Evolutionary conservation across 2,113 vertebrate genomes (phyloP), one percentile per base, ranked within the genome.

Genomic region (Calyptommatus sinebrachiatus): DNA sequence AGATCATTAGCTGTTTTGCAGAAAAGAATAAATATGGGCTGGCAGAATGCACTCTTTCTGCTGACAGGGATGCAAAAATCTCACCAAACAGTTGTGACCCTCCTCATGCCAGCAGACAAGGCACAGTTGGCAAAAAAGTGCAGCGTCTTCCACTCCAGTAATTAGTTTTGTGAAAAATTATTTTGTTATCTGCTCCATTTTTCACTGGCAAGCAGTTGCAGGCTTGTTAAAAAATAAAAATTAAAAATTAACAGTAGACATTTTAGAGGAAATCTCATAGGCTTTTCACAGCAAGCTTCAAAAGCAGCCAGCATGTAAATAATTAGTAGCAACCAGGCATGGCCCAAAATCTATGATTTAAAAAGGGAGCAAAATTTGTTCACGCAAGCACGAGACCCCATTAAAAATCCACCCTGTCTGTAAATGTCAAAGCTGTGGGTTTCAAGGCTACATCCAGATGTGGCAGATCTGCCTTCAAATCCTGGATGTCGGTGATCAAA

Each of bases 91-190:
- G 80, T 83, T 60, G 2, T 76, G 80, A 72, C 70, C 67, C 2
- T 28, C 76, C 70, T 46, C 73, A 73, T 1, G 46, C 82, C 83
- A 88, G 78, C 1, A 0, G 70, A 75, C 79, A 71, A 88, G 82
- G 76, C 74, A 89, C 86, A 90, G 87, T 90, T 90, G 90, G 89
- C 84, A 85, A 88, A 85, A 41, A 85, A 83, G 76, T 82, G 86
- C 88, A 93, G 88, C 91, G 85, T 93, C 92, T 93, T 94, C 91
- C 22, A 85, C 80, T 93, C 89, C 84, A 92, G 90, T 94, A 92
- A 94, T 95, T 94, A 92, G 90, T 88, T 94, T 88, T 90, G 91
- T 88, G 85, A 90, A 89, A 92, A 91, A 91, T 87, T 86, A 91
- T 89, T 91, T 88, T 24, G 29, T 92, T 92, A 91, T 90, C 90